Evolutionary conservation across 2,113 vertebrate species (phyloP).

Genomic region (Hippopotamus amphibius): DNA sequence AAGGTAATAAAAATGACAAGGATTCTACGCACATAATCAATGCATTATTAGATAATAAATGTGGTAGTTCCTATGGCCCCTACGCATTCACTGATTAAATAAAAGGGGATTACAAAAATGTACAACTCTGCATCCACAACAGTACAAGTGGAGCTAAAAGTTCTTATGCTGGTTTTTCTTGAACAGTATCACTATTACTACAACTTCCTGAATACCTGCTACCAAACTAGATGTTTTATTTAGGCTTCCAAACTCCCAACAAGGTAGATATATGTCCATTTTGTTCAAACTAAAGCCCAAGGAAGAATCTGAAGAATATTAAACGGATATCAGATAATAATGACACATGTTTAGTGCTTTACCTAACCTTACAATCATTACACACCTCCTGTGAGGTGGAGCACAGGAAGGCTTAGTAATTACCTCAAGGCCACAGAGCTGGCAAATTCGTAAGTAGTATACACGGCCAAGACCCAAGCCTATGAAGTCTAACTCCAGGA

Average conservation of each 20-base stretch:
- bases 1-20: not conserved
- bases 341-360: not conserved
- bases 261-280: not conserved
- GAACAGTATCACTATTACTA: not conserved
- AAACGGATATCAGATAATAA: conserved; percentile 1
- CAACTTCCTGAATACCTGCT: not conserved
- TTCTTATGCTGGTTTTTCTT: not conserved
- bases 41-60: not conserved
- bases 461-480: not conserved
- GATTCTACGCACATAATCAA: not conserved
- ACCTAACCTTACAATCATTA: not conserved
- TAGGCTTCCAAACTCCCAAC: not conserved
- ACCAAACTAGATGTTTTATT: conserved; percentile 7
- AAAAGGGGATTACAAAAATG: not conserved
- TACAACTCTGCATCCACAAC: not conserved
- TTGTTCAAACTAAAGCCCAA: not conserved
- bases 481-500: not conserved
- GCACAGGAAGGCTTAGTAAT: conserved; percentile 35
- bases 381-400: not conserved
- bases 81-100: not conserved
- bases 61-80: not conserved
- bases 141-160: not conserved
- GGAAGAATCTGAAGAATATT: not conserved
- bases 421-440: not conserved
- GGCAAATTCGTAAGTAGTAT: not conserved